A percentile compares a stretch with the other conserved stretches of the same genome.
Evolutionary conservation across 2,888 invertebrate genomes (phyloP).

Genomic region (Vandiemenella viatica): DNA sequence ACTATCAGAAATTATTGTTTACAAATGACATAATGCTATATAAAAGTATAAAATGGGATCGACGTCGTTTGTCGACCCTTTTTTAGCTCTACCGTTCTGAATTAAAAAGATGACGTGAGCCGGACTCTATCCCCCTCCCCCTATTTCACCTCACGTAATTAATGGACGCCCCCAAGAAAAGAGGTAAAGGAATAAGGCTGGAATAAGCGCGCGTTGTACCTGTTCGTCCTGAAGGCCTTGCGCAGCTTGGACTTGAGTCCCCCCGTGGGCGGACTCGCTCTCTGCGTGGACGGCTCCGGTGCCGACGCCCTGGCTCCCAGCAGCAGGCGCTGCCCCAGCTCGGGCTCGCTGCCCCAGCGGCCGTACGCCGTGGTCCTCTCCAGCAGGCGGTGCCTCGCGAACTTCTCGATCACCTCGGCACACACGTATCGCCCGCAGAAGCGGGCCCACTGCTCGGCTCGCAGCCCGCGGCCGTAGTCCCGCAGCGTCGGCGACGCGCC

Average conservation of each 20-base stretch:
- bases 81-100: too few relatives aligned
- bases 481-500: slow-evolving; percentile 53
- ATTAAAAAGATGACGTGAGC: too few relatives aligned
- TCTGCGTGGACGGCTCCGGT: slow-evolving; percentile 17
- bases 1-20: too few relatives aligned
- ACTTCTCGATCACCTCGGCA: slow-evolving; percentile 54
- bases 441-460: slow-evolving; percentile 60
- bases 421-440: slow-evolving; percentile 55
- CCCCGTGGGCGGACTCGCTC: slow-evolving; percentile 18
- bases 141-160: too few relatives aligned
- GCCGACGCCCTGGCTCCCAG: not conserved
- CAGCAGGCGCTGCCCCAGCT: slow-evolving; percentile 31
- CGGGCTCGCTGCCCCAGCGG: slow-evolving; percentile 45
- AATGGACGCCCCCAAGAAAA: too few relatives aligned
- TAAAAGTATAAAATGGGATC: too few relatives aligned
- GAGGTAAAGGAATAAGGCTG: too few relatives aligned
- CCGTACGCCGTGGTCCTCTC: slow-evolving; percentile 38
- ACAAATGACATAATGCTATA: too few relatives aligned
- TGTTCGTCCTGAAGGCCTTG: slow-evolving; percentile 37
- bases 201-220: too few relatives aligned
- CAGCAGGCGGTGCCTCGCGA: slow-evolving; percentile 39
- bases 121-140: too few relatives aligned
- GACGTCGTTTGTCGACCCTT: too few relatives aligned
- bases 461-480: slow-evolving; percentile 49
- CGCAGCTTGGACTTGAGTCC: slow-evolving; percentile 39